These are phyloP conservation scores for Volucella inanis DNA, from an alignment of 2,888 invertebrate species.

Conservation along the genomic window DNA sequence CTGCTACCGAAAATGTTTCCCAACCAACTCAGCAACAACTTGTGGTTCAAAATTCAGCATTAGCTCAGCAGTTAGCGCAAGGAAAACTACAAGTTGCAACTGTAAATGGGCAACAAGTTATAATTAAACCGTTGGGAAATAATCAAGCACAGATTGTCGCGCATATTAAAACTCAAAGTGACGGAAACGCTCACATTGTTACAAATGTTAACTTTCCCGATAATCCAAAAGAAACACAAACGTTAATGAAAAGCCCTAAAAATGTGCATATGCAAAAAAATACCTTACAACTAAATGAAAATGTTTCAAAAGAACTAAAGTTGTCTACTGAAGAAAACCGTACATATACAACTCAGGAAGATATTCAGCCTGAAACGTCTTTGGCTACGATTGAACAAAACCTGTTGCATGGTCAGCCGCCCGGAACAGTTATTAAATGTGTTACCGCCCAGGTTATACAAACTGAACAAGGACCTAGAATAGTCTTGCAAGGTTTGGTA, in stretches of 20 bases:
- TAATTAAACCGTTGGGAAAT: constrained; percentile 90
- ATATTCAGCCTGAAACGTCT: constrained; percentile 58
- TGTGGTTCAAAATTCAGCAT: constrained; percentile 89
- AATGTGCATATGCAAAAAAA: constrained; percentile 77
- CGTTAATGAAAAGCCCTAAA: constrained; percentile 49
- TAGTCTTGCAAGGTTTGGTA: constrained; percentile 92
- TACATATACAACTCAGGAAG: constrained; percentile 45
- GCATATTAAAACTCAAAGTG: constrained; percentile 86
- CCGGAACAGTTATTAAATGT: constrained; percentile 93
- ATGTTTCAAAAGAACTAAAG: constrained; percentile 59
- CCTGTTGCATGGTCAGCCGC: constrained; percentile 90
- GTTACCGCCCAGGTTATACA: constrained; percentile 94
- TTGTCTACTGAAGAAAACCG: constrained; percentile 51
- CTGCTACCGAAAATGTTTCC: constrained; percentile 30
- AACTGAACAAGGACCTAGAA: constrained; percentile 92
- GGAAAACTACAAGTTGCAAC: constrained; percentile 93
- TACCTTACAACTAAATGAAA: constrained; percentile 74
- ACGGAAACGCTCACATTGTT: constrained; percentile 83
- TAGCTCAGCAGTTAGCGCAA: constrained; percentile 91
- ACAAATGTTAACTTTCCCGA: constrained; percentile 79
- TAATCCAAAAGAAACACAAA: constrained; percentile 61
- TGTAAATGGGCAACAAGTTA: constrained; percentile 92
- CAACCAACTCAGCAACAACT: constrained; percentile 86
- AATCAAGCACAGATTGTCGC: constrained; percentile 91
- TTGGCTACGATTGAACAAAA: constrained; percentile 87